A percentile compares a stretch with the other conserved stretches of the same genome.
Conservation (phyloP, 2,113 vertebrate genomes). For the Ochotona princeps region DNA sequence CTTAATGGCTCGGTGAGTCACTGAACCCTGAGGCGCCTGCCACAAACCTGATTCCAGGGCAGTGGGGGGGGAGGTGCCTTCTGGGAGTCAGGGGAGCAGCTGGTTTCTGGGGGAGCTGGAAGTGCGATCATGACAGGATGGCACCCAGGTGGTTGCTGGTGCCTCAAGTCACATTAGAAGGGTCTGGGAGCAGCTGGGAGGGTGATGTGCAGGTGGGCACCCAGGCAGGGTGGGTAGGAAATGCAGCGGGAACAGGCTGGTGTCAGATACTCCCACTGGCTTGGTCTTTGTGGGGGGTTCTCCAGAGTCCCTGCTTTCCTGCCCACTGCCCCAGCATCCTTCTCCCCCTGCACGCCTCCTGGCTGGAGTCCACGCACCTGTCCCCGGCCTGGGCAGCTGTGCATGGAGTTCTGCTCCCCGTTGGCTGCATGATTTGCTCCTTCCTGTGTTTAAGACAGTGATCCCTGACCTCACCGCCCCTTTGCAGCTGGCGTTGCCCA, state of each 20-base stretch:
- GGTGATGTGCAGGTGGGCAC: background rate
- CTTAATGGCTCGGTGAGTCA: constrained; percentile 92
- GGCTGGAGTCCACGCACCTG: background rate
- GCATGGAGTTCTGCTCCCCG: background rate
- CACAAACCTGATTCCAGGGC: background rate
- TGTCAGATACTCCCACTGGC: background rate
- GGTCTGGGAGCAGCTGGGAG: background rate
- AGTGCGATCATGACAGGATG: too few relatives aligned
- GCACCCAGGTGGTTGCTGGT: background rate
- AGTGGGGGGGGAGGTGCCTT: background rate
- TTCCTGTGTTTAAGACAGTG: background rate
- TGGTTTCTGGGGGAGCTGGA: fast-evolving
- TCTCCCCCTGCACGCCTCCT: too few relatives aligned
- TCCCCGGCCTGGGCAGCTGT: background rate
- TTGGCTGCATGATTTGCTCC: background rate
- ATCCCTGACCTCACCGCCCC: background rate
- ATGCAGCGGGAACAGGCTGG: background rate
- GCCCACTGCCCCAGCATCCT: fast-evolving
- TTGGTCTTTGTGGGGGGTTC: background rate
- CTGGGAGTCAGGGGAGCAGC: background rate
- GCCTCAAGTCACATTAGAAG: background rate
- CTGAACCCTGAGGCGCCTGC: too few relatives aligned
- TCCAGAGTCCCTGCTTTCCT: background rate
- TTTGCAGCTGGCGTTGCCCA: fast-evolving
- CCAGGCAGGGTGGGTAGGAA: background rate